These are phyloP conservation scores for Myopa testacea DNA, from an alignment of 2,888 invertebrate species.

Conservation along the genomic window DNA sequence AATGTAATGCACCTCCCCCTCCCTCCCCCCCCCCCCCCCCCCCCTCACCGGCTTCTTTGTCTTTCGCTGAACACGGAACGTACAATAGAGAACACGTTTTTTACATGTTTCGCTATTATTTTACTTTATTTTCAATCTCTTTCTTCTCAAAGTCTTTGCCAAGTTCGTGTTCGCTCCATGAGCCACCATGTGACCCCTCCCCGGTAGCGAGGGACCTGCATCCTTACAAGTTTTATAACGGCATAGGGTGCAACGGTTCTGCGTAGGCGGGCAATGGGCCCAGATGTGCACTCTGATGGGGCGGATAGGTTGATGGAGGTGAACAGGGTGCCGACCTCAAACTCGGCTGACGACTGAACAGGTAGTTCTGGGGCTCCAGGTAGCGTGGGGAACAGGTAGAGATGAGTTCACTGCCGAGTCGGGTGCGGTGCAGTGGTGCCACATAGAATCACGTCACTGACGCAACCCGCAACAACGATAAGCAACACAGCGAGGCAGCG, in stretches of 20 bases:
- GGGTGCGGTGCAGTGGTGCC: neutral
- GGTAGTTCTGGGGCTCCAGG: conserved; percentile 52
- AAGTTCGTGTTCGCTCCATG: conserved; percentile 1
- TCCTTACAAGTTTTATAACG: neutral
- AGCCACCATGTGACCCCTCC: neutral
- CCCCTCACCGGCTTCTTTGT: neutral
- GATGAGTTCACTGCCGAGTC: conserved; percentile 3
- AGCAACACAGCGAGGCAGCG: conserved; percentile 7
- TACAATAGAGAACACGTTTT: conserved; percentile 39
- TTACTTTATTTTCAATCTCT: neutral
- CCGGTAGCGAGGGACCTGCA: too few relatives aligned
- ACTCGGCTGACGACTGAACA: conserved; percentile 59
- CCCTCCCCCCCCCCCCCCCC: neutral
- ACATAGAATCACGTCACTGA: neutral
- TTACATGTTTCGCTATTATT: conserved; percentile 1
- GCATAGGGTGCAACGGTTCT: neutral
- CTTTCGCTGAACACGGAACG: neutral
- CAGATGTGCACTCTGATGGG: conserved; percentile 35
- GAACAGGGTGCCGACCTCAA: conserved; percentile 53
- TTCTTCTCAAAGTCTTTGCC: conserved; percentile 6
- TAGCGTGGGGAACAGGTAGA: neutral
- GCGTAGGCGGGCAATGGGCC: conserved; percentile 12
- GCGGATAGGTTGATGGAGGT: conserved; percentile 44
- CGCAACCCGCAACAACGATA: conserved; percentile 12
- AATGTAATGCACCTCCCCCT: neutral